Evolutionary conservation across 2,888 invertebrate genomes (phyloP).

Genomic region (Mantis religiosa): DNA sequence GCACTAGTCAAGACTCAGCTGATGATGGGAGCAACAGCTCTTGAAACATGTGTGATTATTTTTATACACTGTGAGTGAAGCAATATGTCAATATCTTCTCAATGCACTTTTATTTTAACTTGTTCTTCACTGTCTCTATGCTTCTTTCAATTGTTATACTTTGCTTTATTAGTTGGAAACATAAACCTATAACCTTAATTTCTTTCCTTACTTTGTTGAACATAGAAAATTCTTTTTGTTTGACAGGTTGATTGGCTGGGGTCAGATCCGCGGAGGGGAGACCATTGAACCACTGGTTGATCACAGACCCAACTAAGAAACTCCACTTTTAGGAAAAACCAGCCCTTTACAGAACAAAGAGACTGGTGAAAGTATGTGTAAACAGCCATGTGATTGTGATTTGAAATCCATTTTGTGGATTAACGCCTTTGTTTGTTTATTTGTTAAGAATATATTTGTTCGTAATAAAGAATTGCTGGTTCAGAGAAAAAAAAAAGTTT

Average conservation of each 20-base stretch:
- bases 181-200: too few species aligned
- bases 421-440: neutral
- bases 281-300: constrained; percentile 81
- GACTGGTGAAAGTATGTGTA: neutral
- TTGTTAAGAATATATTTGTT: neutral
- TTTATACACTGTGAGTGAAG: too few species aligned
- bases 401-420: neutral
- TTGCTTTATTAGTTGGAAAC: too few species aligned
- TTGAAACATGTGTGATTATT: too few species aligned
- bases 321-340: neutral
- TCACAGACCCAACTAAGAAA: constrained; percentile 33
- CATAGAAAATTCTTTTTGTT: constrained; percentile 7
- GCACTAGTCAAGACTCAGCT: too few species aligned
- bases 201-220: neutral
- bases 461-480: neutral
- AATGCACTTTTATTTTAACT: too few species aligned
- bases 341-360: neutral
- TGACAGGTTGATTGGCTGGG: constrained; percentile 96
- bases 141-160: too few species aligned
- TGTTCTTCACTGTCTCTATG: too few species aligned
- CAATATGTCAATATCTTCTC: too few species aligned
- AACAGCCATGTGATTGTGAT: neutral
- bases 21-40: too few species aligned
- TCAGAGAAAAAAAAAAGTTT: neutral
- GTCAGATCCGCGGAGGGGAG: constrained; percentile 95